These are phyloP conservation scores for Nannobrachium achirus DNA, from an alignment of 2,113 vertebrate genomes.

Conservation along the genomic window DNA sequence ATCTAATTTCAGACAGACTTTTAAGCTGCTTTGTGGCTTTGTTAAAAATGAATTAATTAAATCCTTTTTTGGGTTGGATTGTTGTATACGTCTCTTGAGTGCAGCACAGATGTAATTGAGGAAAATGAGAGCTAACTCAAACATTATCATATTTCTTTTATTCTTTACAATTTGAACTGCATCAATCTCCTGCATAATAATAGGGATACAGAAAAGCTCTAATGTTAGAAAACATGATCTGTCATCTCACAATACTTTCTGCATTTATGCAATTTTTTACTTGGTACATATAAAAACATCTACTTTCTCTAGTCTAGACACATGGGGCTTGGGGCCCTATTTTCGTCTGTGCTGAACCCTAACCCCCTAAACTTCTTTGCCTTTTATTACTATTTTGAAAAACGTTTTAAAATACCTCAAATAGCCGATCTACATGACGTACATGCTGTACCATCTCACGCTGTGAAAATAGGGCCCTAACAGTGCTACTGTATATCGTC, in stretches of 20 bases:
- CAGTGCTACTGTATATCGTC: too few species aligned
- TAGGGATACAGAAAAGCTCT: neutral
- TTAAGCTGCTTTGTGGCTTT: neutral
- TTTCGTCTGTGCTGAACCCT: too few species aligned
- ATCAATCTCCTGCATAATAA: neutral
- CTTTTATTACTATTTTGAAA: too few species aligned
- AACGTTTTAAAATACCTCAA: too few species aligned
- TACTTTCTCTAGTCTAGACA: too few species aligned
- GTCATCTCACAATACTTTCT: neutral
- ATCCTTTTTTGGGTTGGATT: neutral
- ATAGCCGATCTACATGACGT: too few species aligned
- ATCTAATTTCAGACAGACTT: neutral
- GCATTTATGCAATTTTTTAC: too few species aligned
- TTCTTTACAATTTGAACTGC: neutral
- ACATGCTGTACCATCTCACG: too few species aligned
- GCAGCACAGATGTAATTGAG: neutral
- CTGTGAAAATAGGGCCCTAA: too few species aligned
- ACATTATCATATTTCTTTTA: neutral
- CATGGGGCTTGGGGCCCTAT: too few species aligned
- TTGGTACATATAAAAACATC: too few species aligned
- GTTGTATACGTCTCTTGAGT: slow-evolving; percentile 7
- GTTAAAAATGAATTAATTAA: neutral
- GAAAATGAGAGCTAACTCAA: neutral
- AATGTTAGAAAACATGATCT: neutral
- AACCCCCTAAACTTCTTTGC: neutral